Base-by-base conservation (phyloP, 2,113 vertebrate genomes). In the Macquaria ambigua region DNA sequence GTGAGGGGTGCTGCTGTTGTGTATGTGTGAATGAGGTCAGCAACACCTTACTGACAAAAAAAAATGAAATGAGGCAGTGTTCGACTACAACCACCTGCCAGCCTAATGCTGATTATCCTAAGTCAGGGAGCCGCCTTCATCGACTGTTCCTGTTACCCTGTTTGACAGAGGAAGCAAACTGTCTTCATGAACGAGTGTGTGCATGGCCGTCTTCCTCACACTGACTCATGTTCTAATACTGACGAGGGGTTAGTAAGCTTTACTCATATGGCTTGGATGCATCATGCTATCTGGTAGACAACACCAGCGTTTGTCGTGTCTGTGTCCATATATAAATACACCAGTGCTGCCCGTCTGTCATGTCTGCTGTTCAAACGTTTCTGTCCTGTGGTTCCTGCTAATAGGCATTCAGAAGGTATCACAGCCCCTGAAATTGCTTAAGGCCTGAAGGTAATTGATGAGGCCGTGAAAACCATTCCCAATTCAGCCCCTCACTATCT, bases 181-280 rank as follows among this genome's bases (percentile, higher is more conserved):
- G 53, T 76, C 76, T 43, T 55, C 39, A 52, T 64, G 77, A 82
- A 69, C 39, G 67, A 37, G 52, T 28, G 66, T 89, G 81, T 80
- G 69, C 80, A 48, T 31, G n/a, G 21, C 73, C 25, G 52, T 85
- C 78, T 71, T 85, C 77, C 67, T 93, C 87, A 53, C 79, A 41
- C 72, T 91, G 91, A 94, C 79, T 94, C 89, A 92, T 74, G 84
- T 78, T 84, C 83, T 75, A 50, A 75, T 75, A 53, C 76, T 71
- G 87, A 67, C 28, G 15, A 62, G 77, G 86, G 78, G 64, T 93
- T 81, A 68, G 75, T 48, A 74, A 79, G 85, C 84, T 85, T 78
- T 82, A 82, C 86, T 92, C 84, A 55, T 83, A 72, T 76, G 82
- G 63, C 75, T 77, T 31, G 75, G 89, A 90, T 84, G 67, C 85